A percentile compares a stretch with the other conserved stretches of the same genome.
phyloP scores from a whole-genome alignment of 2,797 vertebrate genomes.

The Gymnothorax reevesii region DNA sequence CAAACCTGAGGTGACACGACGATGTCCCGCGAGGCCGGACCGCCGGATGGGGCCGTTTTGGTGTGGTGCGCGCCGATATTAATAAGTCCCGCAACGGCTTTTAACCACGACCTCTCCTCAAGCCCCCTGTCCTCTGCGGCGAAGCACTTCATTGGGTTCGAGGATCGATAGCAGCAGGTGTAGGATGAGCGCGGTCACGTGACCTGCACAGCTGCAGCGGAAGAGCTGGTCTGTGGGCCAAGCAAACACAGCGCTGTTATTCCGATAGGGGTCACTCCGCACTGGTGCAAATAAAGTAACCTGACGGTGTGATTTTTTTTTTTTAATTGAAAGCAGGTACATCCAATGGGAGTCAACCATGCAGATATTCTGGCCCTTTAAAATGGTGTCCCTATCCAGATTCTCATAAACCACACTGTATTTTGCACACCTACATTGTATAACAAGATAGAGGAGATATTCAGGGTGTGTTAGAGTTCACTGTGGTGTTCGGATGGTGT shows the following conservation, averaged over 20 bases:
- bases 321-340: too few relatives aligned
- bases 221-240: conserved; percentile 14
- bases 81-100: conserved; percentile 53
- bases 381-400: too few relatives aligned
- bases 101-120: conserved; percentile 50
- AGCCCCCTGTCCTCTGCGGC: conserved; percentile 30
- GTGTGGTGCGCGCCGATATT: conserved; percentile 53
- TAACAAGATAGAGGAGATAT: not conserved
- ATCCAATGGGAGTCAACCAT: too few relatives aligned
- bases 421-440: not conserved
- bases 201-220: conserved; percentile 46
- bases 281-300: too few relatives aligned
- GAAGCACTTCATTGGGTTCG: conserved; percentile 53
- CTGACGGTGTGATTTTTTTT: too few relatives aligned
- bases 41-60: conserved; percentile 48
- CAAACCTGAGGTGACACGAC: conserved; percentile 69
- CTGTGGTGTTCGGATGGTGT: not conserved
- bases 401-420: too few relatives aligned
- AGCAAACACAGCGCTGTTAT: not conserved
- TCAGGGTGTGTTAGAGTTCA: not conserved
- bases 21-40: conserved; percentile 42
- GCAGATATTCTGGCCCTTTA: too few relatives aligned
- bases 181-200: conserved; percentile 50
- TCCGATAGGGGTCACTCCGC: too few relatives aligned
- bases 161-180: conserved; percentile 65